phyloP scores from a whole-genome alignment of 2,113 vertebrate genomes.

The Monopterus albus region DNA sequence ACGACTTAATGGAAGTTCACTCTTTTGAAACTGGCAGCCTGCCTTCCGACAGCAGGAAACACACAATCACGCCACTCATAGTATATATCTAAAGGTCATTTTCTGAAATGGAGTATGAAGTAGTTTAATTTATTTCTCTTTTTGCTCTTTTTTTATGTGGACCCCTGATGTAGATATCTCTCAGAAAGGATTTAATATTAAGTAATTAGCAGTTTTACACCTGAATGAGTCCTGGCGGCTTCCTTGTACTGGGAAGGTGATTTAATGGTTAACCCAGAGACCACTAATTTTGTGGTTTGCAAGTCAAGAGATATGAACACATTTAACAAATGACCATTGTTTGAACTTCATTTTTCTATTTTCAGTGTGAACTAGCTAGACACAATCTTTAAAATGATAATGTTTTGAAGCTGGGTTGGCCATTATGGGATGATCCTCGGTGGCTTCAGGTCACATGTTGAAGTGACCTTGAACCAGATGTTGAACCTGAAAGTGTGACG shows the following conservation, averaged over 20 bases:
- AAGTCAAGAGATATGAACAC: neutral
- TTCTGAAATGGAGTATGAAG: neutral
- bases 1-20: constrained; percentile 31
- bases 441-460: too few relatives aligned
- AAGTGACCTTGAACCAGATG: neutral
- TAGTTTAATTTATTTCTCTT: neutral
- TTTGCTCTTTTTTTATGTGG: neutral
- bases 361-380: too few relatives aligned
- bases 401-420: too few relatives aligned
- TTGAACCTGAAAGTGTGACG: neutral
- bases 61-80: neutral
- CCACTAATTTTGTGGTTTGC: neutral
- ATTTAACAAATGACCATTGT: neutral
- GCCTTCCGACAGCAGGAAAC: neutral
- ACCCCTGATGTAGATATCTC: neutral
- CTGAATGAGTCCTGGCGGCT: neutral
- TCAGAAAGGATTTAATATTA: neutral
- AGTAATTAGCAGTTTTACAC: constrained; percentile 12
- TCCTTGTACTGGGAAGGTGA: neutral
- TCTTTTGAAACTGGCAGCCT: constrained; percentile 23
- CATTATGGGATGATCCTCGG: too few relatives aligned
- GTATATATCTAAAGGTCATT: constrained; percentile 27
- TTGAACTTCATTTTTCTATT: too few relatives aligned
- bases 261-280: neutral
- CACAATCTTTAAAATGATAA: too few relatives aligned